Base-by-base conservation (phyloP, 2,888 invertebrate species). In the Caenorhabditis sp. region DNA sequence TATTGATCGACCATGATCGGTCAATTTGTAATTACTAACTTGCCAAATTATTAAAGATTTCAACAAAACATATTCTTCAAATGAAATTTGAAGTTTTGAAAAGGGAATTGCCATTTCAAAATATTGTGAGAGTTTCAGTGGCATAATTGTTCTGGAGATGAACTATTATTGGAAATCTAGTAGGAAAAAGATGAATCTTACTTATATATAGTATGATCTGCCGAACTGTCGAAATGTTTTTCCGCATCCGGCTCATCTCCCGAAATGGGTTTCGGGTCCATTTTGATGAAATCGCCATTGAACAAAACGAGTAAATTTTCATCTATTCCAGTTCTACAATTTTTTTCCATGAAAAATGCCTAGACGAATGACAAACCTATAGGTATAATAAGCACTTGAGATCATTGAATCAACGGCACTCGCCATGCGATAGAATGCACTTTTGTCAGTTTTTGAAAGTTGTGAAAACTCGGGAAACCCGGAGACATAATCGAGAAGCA, bases 11-110 rank as follows among this genome's bases (percentile, higher is more conserved):
- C 81, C 81, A n/a, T 70, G 64, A 17, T 62, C 65, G 0, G 63
- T 49, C 1, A 79, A 58, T 21, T 71, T 67, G 64, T 77, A 81
- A 54, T 27, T 31, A 31, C 63, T 67, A 14, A 81, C 66, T 23
- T 81, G 81, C 81, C 81, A 81, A 24, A 81, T 77, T 24, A 74
- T 78, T 21, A 81, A 59, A 27, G 76, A 69, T 59, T 81, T 81
- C 27, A 81, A 53, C 0, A 78, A 62, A 8, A 72, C 77, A 57
- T 71, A 81, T 49, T 81, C 81, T 63, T 76, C 78, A 21, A 81
- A 81, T 12, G 81, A 71, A 31, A 76, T 66, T 50, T 75, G 65
- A 19, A 78, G 43, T 3, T 64, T 59, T 12, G 67, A 66, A 36
- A 81, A 71, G 21, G 81, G 81, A 12, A 78, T 21, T 1, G 77